Conservation (phyloP, 2,888 invertebrate genomes). For the Amaurobius ferox region DNA sequence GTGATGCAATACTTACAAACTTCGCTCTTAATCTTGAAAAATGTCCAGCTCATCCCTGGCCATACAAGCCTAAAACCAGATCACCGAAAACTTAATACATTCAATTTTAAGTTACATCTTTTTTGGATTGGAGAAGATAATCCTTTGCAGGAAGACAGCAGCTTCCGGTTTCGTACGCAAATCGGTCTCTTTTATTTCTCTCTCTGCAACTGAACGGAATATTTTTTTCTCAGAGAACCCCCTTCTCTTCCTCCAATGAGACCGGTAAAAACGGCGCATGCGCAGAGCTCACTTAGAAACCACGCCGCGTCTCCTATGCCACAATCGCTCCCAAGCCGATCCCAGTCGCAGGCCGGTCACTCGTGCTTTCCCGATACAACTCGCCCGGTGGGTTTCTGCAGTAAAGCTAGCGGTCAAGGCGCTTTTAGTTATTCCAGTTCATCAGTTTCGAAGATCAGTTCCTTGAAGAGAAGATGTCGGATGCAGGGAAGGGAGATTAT, state of each 20-base stretch:
- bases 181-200: background rate
- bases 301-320: background rate
- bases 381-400: background rate
- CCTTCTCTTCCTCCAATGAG: background rate
- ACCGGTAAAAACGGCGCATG: background rate
- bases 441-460: too few relatives aligned
- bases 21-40: too few relatives aligned
- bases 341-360: background rate
- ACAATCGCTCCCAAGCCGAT: background rate
- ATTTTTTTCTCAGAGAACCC: too few relatives aligned
- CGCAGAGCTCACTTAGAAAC: background rate
- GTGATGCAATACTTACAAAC: too few relatives aligned
- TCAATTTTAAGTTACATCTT: too few relatives aligned
- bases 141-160: background rate
- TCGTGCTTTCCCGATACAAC: too few relatives aligned
- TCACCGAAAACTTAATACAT: too few relatives aligned
- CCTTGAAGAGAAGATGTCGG: slow-evolving; percentile 12
- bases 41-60: too few relatives aligned
- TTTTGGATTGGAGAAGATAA: background rate
- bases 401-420: background rate
- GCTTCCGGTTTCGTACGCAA: background rate
- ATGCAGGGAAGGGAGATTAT: background rate
- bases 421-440: background rate
- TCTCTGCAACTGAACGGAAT: too few relatives aligned
- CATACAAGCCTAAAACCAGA: too few relatives aligned